Evolutionary conservation across 2,797 vertebrate species (phyloP).

Genomic region (Tangara arthus): DNA sequence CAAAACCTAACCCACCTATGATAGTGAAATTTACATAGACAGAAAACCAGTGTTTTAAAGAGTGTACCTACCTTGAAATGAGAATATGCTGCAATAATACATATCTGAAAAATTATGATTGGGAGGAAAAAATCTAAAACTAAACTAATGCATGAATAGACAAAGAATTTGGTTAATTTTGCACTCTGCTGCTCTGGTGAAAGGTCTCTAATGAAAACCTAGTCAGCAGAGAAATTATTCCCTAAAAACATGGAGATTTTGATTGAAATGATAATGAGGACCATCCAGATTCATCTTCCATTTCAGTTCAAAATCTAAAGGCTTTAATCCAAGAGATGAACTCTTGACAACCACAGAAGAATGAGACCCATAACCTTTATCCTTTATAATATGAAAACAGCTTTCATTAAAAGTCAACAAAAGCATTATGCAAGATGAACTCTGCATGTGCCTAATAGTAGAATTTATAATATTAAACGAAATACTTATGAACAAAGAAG

Average conservation of each 20-base stretch:
- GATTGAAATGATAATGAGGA: neutral
- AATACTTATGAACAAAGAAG: neutral
- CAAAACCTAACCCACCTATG: neutral
- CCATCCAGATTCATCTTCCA: neutral
- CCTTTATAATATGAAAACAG: neutral
- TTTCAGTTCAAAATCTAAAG: neutral
- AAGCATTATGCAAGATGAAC: neutral
- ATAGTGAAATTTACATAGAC: neutral
- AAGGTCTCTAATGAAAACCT: neutral
- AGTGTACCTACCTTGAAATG: neutral
- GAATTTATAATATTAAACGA: neutral
- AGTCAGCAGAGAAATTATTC: neutral
- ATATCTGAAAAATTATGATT: neutral
- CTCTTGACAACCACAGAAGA: neutral
- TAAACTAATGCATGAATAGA: neutral
- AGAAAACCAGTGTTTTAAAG: neutral
- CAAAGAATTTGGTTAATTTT: neutral
- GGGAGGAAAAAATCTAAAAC: neutral
- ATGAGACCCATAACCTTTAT: neutral
- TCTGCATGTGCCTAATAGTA: slow-evolving; percentile 4
- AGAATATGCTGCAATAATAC: neutral
- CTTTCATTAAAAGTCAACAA: neutral
- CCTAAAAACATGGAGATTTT: neutral
- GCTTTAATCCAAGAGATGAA: neutral
- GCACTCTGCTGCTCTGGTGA: neutral